Evolutionary conservation across 2,888 invertebrate species (phyloP).

Genomic region (Dichetophora obliterata): DNA sequence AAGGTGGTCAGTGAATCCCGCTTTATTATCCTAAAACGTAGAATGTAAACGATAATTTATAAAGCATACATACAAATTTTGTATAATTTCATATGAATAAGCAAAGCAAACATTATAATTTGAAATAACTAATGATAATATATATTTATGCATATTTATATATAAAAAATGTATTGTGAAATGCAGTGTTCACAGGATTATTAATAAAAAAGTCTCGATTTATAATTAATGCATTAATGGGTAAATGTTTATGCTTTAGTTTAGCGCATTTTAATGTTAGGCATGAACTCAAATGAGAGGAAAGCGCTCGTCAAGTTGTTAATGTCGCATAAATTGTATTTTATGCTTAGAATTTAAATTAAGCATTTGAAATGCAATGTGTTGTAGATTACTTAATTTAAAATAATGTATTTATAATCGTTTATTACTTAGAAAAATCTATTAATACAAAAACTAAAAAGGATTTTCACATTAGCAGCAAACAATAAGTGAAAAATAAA

Average conservation of each 20-base stretch:
- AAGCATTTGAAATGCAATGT: conserved; percentile 19
- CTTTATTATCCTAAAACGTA: too few species aligned
- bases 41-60: too few species aligned
- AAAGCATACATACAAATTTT: too few species aligned
- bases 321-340: not conserved
- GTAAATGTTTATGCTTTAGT: not conserved
- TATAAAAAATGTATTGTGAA: not conserved
- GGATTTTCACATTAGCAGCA: not conserved
- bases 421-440: not conserved
- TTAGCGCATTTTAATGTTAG: not conserved
- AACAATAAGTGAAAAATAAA: not conserved
- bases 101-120: not conserved
- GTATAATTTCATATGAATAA: not conserved
- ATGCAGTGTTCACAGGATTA: not conserved
- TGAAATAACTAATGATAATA: not conserved
- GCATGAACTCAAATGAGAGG: not conserved
- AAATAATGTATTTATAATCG: not conserved
- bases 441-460: not conserved
- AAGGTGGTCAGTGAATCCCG: too few species aligned
- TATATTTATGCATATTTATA: not conserved
- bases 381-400: not conserved
- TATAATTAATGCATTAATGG: not conserved
- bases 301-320: not conserved
- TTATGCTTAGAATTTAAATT: not conserved
- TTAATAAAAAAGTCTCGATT: not conserved